These are phyloP conservation scores for Drosophila mimetica DNA, from an alignment of 2,888 invertebrate genomes.

Conservation along the genomic window DNA sequence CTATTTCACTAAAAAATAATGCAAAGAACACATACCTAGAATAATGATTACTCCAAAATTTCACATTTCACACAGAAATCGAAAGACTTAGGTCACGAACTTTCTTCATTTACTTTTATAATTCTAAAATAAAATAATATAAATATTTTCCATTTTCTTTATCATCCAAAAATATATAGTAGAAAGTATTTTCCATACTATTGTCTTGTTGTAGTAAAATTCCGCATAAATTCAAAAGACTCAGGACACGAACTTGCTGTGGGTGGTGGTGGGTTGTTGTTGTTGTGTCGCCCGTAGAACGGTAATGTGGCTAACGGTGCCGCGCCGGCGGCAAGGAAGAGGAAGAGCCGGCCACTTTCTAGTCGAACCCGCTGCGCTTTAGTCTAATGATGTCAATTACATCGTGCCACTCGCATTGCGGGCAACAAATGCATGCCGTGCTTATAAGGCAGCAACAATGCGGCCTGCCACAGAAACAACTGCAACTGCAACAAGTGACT, in stretches of 20 bases:
- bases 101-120: not conserved
- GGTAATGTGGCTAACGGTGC: constrained; percentile 56
- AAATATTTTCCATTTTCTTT: no score
- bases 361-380: constrained; percentile 69
- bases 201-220: not conserved
- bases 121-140: no score
- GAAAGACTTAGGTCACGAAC: constrained; percentile 16
- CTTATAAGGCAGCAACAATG: constrained; percentile 79
- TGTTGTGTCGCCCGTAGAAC: constrained; percentile 44
- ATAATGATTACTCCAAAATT: no score
- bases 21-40: no score
- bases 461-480: constrained; percentile 49
- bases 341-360: constrained; percentile 62
- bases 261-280: constrained; percentile 59
- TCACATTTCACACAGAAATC: not conserved
- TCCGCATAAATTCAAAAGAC: constrained; percentile 18
- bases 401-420: constrained; percentile 79
- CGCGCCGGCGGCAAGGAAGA: constrained; percentile 11
- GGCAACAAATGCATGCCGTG: constrained; percentile 72
- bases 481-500: constrained; percentile 35
- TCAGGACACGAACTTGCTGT: constrained; percentile 31
- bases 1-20: no score
- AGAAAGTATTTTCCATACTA: not conserved
- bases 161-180: no score
- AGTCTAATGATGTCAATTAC: constrained; percentile 81